These are phyloP conservation scores for Dicaeum eximium DNA, from an alignment of 2,113 vertebrate species.

Conservation along the genomic window DNA sequence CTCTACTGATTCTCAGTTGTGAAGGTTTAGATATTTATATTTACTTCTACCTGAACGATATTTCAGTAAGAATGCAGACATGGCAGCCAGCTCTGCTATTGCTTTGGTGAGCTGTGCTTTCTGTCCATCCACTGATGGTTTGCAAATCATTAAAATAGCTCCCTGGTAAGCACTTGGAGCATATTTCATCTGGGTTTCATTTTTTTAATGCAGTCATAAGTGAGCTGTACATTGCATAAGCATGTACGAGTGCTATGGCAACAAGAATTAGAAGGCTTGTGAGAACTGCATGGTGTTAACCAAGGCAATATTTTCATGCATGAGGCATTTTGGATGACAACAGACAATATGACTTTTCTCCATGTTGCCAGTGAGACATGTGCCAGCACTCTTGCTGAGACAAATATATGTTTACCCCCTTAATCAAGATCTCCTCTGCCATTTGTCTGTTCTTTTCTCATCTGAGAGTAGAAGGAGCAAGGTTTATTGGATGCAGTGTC, in stretches of 20 bases:
- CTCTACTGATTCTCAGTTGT: neutral
- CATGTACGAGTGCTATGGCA: constrained; percentile 39
- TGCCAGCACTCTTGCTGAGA: neutral
- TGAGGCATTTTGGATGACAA: neutral
- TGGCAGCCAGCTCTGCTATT: neutral
- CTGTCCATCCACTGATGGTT: neutral
- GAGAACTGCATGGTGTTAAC: neutral
- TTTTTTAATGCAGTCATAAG: constrained; percentile 21
- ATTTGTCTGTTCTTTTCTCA: neutral
- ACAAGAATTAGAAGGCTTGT: neutral
- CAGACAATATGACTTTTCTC: neutral
- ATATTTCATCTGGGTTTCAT: constrained; percentile 35
- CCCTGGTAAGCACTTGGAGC: neutral
- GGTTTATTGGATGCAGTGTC: neutral
- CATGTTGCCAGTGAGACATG: neutral
- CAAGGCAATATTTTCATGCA: neutral
- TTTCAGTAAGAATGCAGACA: neutral
- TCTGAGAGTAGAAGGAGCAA: neutral
- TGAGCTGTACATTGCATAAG: neutral
- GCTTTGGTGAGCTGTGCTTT: constrained; percentile 16
- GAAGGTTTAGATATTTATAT: neutral
- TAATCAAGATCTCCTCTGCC: neutral
- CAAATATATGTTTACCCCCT: neutral
- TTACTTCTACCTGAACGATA: neutral
- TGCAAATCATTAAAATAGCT: constrained; percentile 44